Evolutionary conservation across 2,888 invertebrate genomes (phyloP).

Genomic region (Melolontha melolontha): DNA sequence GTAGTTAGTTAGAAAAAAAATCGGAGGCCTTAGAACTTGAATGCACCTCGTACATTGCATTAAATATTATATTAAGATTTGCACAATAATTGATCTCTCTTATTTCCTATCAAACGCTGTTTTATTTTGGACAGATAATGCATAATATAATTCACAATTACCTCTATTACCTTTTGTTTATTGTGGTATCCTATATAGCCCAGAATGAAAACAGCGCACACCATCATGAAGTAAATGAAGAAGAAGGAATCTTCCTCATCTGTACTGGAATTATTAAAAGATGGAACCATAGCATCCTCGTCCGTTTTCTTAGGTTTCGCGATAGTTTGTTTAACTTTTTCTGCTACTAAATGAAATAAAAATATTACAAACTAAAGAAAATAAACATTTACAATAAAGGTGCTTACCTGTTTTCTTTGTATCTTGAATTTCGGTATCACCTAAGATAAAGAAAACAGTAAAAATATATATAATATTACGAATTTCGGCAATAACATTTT

Average conservation of each 20-base stretch:
- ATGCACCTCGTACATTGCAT: no score
- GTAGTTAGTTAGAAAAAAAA: no score
- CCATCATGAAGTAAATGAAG: slow-evolving; percentile 76
- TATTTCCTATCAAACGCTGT: no score
- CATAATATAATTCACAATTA: no score
- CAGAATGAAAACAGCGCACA: slow-evolving; percentile 71
- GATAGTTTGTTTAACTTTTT: slow-evolving; percentile 30
- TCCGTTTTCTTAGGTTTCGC: slow-evolving; percentile 46
- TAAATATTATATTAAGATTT: no score
- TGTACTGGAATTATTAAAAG: slow-evolving; percentile 51
- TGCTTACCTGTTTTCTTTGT: no score
- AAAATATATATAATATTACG: background rate
- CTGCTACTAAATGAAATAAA: slow-evolving; percentile 17
- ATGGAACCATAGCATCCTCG: slow-evolving; percentile 41
- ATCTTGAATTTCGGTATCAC: background rate
- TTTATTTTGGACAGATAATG: no score
- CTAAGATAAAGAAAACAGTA: background rate
- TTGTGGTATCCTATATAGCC: slow-evolving; percentile 75
- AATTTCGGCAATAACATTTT: no score
- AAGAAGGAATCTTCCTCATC: slow-evolving; percentile 74
- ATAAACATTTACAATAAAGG: background rate
- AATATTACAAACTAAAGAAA: background rate
- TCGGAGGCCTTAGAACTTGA: no score
- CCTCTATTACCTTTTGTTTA: slow-evolving; percentile 70
- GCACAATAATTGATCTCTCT: no score